Percentiles rank a stretch among this genome's conserved stretches.
phyloP scores from a whole-genome alignment of 2,797 vertebrate genomes.

The Apogon talboti region DNA sequence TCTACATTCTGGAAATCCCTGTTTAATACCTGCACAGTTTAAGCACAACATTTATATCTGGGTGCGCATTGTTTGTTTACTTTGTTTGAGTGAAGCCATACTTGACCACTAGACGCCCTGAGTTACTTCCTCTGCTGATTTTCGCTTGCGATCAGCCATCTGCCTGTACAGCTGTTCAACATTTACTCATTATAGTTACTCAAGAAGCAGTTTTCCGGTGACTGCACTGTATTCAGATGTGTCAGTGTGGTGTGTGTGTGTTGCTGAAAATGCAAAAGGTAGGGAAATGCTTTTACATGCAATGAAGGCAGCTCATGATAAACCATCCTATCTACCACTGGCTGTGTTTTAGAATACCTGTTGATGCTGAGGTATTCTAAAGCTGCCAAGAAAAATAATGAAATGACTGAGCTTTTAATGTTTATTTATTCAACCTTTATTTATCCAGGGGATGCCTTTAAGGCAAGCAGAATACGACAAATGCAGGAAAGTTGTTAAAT shows the following conservation, averaged over 20 bases:
- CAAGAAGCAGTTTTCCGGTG: constrained; percentile 24
- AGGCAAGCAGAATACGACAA: too few relatives aligned
- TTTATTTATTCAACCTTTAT: too few relatives aligned
- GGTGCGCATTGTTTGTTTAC: neutral
- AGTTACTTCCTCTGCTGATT: constrained; percentile 3
- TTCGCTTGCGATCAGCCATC: constrained; percentile 21
- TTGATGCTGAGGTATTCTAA: too few relatives aligned
- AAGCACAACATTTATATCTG: too few relatives aligned
- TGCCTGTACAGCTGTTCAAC: constrained; percentile 43
- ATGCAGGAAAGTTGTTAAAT: too few relatives aligned
- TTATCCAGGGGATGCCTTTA: too few relatives aligned
- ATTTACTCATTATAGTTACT: constrained; percentile 24
- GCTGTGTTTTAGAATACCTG: too few relatives aligned
- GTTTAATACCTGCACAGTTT: too few relatives aligned
- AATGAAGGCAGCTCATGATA: neutral
- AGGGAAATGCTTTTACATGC: constrained; percentile 23
- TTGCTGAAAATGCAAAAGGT: neutral
- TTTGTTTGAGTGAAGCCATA: neutral
- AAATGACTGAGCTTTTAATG: too few relatives aligned
- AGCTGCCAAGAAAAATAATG: too few relatives aligned
- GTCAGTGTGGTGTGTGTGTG: neutral
- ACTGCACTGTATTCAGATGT: constrained; percentile 21
- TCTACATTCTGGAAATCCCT: too few relatives aligned
- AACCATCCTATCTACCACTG: too few relatives aligned
- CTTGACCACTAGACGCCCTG: constrained; percentile 21